Evolutionary conservation across 2,888 invertebrate genomes (phyloP), one percentile per base, ranked within the genome.

Genomic region (Parasteatoda lunata): DNA sequence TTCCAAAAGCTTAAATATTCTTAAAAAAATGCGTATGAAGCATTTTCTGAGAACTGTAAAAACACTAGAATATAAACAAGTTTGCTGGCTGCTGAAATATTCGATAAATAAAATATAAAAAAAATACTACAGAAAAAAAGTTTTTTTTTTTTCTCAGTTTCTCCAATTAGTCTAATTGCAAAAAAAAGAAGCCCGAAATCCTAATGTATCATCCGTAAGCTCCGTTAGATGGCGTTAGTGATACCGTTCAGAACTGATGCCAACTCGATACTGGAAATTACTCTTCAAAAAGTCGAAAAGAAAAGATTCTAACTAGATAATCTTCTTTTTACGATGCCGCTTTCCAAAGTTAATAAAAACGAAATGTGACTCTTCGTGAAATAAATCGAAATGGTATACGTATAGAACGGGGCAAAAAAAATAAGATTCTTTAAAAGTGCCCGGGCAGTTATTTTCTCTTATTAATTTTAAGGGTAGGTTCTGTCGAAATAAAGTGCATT

Each of bases 331-430:
- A 77, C 77, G 77, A 84, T 70, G 76, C 73, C 72, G 11, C 75
- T 82, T 75, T 84, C 72, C 47, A 84, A 84, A 84, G 83, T 84
- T 84, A 84, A 84, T 84, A 84, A 84, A 84, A 84, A 77, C 77
- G 83, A 84, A 84, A 84, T 77, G 71, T 47, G 71, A 54, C 71
- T 51, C 66, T 84, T 77, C 65, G 48, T 45, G 71, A 66, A 71
- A 84, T 77, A 77, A 84, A 84, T 84, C 65, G 71, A 59, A 82
- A 82, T 76, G 69, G 59, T 70, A 45, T 65, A 59, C 69, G 9
- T 45, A 64, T 48, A 71, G 13, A 59, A 30, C 6, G 45, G 47
- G 5, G 51, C 15, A 49, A 54, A 68, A 68, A 48, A 84, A 68
- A 30, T 9, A 45, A n/a, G 15, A 75, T 65, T 45, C n/a, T 13